Evolutionary conservation across 2,797 vertebrate species (phyloP).

Genomic region (Eutrigla gurnardus): DNA sequence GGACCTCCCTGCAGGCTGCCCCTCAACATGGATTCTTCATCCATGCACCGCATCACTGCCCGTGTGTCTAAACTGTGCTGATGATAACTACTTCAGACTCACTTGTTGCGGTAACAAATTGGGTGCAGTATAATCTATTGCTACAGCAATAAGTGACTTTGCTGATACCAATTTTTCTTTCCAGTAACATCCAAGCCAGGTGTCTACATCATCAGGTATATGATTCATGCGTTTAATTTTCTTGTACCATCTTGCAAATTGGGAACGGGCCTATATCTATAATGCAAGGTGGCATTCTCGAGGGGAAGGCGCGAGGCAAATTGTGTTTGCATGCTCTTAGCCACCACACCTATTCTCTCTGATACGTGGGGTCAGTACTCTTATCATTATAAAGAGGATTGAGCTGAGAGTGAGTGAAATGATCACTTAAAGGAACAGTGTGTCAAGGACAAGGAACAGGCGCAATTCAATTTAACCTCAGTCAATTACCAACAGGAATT

Average conservation of each 20-base stretch:
- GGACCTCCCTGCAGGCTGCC: conserved; percentile 50
- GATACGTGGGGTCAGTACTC: conserved; percentile 73
- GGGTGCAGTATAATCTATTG: conserved; percentile 73
- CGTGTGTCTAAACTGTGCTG: conserved; percentile 52
- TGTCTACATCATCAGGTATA: conserved; percentile 75
- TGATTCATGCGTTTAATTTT: conserved; percentile 78
- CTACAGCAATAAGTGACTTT: conserved; percentile 73
- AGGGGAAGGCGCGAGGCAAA: conserved; percentile 58
- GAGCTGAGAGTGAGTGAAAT: conserved; percentile 69
- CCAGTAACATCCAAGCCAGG: conserved; percentile 66
- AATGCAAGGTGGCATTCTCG: conserved; percentile 55
- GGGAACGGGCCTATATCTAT: conserved; percentile 72
- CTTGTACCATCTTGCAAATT: conserved; percentile 74
- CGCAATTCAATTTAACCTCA: conserved; percentile 67
- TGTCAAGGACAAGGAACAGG: conserved; percentile 67
- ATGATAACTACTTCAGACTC: conserved; percentile 70
- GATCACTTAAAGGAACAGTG: conserved; percentile 70
- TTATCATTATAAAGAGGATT: conserved; percentile 76
- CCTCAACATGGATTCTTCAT: conserved; percentile 38
- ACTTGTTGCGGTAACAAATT: conserved; percentile 69
- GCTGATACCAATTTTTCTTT: conserved; percentile 72
- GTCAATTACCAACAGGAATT: conserved; percentile 72
- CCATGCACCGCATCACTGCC: conserved; percentile 42
- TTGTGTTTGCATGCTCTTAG: conserved; percentile 72
- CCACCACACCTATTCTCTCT: conserved; percentile 64